Conservation (phyloP, 2,113 vertebrate genomes). For the Varanus komodoensis region DNA sequence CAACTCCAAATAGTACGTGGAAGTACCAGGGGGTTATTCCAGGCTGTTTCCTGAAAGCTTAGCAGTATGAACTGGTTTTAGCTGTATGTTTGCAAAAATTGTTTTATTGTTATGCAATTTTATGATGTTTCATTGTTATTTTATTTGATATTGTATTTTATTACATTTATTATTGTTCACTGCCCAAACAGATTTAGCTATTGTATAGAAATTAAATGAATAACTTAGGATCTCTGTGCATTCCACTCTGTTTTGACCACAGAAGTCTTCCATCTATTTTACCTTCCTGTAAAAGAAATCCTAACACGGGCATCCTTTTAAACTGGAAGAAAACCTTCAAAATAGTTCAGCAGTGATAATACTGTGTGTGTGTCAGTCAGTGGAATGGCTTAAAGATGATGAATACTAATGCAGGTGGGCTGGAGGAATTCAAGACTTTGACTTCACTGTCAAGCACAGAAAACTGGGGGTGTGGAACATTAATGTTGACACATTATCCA, state of each 20-base stretch:
- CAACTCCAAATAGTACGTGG: too few species aligned
- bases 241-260: neutral
- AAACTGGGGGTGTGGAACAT: constrained; percentile 75
- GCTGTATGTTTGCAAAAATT: too few species aligned
- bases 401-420: constrained; percentile 70
- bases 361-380: constrained; percentile 38
- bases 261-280: neutral
- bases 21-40: too few species aligned
- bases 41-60: too few species aligned
- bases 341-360: constrained; percentile 29
- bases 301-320: constrained; percentile 10
- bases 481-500: constrained; percentile 77
- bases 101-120: too few species aligned
- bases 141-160: too few species aligned
- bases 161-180: too few species aligned
- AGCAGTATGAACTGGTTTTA: too few species aligned
- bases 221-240: neutral
- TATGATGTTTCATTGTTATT: too few species aligned
- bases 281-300: neutral
- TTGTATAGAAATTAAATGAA: too few species aligned
- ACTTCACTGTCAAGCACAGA: constrained; percentile 72
- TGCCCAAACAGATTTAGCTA: too few species aligned
- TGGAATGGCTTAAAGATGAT: constrained; percentile 53
- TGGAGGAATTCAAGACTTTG: constrained; percentile 73
- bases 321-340: constrained; percentile 31